Base-by-base conservation (phyloP, 53 echinoderm and acorn worm species). In the Holothuria scabra region DNA sequence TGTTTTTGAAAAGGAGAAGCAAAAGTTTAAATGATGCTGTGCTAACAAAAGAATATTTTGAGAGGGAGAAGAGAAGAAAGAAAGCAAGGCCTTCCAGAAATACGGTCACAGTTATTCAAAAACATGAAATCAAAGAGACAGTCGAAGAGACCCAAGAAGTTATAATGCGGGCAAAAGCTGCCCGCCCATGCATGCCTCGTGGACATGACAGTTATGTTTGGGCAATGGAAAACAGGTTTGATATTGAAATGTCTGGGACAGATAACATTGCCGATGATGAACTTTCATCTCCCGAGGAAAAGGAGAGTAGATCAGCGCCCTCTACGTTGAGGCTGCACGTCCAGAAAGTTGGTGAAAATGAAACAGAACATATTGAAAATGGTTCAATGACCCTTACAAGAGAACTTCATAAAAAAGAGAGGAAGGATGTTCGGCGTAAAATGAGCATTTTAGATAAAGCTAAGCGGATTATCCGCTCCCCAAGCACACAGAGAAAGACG, bases 11-110 rank as follows among this genome's bases (percentile, higher is more conserved):
- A 76, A 70, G 96, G 32, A 79, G 99, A 56, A 99, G 99, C 79
- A 92, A 95, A 85, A 99, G 99, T 78, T 64, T 95, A 79, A 93
- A 94, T 58, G 95, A 95, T 71, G 99, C 99, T 8, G 93, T 93
- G 20, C 87, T 96, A 18, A 89, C 92, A 24, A 86, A 94, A 84
- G 96, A 96, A 33, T 93, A 90, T 61, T 91, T 93, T 76, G 83
- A 79, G 18, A 87, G 91, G 70, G 93, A 92, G 37, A 89, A 90
- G 23, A 65, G 91, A 57, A 60, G 79, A 48, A 87, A 87, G 86
- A 84, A 61, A 24, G 44, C 79, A 20, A 80, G 86, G 2, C 92
- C 92, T 24, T 80, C 92, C 32, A 93, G 93, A 58, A 93, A 93
- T 67, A 96, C 96, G 1, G 87, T 93, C 44, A 92, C 96, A 2